These are phyloP conservation scores for Pharmacophagus antenor DNA, from an alignment of 2,888 invertebrate species.

Conservation along the genomic window DNA sequence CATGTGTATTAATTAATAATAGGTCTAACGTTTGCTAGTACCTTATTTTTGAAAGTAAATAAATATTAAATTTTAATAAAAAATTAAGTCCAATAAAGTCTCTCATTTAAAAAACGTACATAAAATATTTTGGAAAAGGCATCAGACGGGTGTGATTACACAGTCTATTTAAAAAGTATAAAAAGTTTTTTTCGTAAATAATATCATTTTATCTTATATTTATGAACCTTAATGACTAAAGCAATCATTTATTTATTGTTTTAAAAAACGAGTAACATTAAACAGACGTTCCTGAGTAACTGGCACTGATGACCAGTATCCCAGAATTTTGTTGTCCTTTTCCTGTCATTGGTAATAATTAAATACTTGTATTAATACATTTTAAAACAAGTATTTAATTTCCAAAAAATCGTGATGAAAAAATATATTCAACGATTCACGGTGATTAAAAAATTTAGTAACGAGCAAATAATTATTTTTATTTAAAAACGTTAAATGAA, in stretches of 20 bases:
- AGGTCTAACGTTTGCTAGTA: no score
- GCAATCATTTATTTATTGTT: background rate
- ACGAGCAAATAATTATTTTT: no score
- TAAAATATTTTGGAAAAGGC: background rate
- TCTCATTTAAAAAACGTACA: background rate
- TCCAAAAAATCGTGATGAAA: no score
- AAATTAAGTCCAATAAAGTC: no score
- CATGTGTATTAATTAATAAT: no score
- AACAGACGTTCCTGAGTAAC: background rate
- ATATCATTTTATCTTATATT: background rate
- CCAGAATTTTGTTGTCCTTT: no score
- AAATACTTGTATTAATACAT: background rate
- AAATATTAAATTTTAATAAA: background rate
- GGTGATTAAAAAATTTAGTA: no score
- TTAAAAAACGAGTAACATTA: background rate
- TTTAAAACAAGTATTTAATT: no score
- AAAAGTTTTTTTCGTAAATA: background rate
- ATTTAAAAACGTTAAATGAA: no score
- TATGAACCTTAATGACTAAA: background rate
- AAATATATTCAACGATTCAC: no score
- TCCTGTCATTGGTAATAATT: background rate
- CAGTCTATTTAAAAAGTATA: background rate
- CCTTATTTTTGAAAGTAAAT: no score
- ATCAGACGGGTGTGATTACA: background rate
- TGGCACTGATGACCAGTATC: background rate